Evolutionary conservation across 2,888 invertebrate genomes (phyloP).

Genomic region (Leptinotarsa rubiginosa): DNA sequence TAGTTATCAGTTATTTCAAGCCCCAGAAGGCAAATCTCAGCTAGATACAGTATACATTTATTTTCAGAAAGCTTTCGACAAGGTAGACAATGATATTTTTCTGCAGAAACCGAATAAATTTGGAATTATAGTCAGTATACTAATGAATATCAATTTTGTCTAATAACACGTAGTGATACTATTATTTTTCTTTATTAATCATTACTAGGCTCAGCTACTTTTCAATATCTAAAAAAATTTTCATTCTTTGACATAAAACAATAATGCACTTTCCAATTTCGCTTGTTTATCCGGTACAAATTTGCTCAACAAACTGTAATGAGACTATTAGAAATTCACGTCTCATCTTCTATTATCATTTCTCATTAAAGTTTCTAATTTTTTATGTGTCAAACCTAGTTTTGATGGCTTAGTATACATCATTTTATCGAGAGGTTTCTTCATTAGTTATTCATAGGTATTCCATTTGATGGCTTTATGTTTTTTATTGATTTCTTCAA

Average conservation of each 20-base stretch:
- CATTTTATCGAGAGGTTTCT: not conserved
- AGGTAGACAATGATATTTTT: too few relatives aligned
- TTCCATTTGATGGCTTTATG: too few relatives aligned
- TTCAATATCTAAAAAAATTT: not conserved
- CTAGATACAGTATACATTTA: too few relatives aligned
- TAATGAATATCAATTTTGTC: too few relatives aligned
- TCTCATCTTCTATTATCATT: slow-evolving; percentile 16
- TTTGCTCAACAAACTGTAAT: slow-evolving; percentile 1
- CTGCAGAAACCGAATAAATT: too few relatives aligned
- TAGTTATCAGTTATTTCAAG: too few relatives aligned
- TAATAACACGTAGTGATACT: not conserved
- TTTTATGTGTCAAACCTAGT: slow-evolving; percentile 5
- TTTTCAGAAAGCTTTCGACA: too few relatives aligned
- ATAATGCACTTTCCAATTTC: not conserved
- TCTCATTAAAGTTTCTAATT: slow-evolving; percentile 1
- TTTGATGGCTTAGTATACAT: not conserved
- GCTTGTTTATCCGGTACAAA: not conserved
- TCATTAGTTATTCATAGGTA: not conserved
- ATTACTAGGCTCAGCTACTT: not conserved
- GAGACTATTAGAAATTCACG: slow-evolving; percentile 5
- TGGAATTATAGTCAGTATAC: too few relatives aligned
- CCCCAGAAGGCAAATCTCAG: too few relatives aligned
- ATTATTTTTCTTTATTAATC: not conserved
- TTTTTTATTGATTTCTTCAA: too few relatives aligned
- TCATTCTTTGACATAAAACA: not conserved